These are phyloP conservation scores for Monodelphis domestica DNA, from an alignment of 2,797 vertebrate species.

Conservation along the genomic window DNA sequence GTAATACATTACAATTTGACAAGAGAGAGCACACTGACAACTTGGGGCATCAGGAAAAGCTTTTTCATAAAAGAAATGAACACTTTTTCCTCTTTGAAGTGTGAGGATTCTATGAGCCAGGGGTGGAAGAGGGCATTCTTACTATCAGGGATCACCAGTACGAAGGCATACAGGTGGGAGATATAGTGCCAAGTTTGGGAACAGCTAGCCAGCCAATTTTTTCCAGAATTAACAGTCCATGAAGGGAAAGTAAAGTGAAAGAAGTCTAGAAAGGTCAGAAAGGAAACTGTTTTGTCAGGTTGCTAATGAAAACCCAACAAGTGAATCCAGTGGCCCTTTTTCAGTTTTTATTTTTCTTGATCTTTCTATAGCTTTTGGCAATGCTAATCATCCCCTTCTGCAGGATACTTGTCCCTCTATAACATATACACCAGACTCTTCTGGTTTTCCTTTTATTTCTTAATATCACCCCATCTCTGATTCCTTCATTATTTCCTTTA, in stretches of 20 bases:
- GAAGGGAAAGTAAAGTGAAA: not conserved
- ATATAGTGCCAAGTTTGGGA: not conserved
- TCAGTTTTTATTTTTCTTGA: not conserved
- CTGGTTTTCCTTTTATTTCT: not conserved
- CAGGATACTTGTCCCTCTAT: not conserved
- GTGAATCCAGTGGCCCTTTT: not conserved
- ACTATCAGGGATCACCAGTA: too few relatives aligned
- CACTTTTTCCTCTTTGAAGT: not conserved
- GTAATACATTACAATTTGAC: not conserved
- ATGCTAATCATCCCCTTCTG: not conserved
- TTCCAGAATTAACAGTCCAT: not conserved
- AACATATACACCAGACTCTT: not conserved
- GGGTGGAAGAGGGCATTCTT: not conserved
- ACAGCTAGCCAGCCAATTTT: not conserved
- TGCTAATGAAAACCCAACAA: not conserved
- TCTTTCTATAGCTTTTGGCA: not conserved
- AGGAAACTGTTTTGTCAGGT: not conserved
- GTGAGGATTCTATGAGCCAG: not conserved
- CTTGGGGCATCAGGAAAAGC: not conserved
- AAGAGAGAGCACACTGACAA: not conserved
- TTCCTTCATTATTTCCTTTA: not conserved
- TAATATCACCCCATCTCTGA: not conserved
- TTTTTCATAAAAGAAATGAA: not conserved
- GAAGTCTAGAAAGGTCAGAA: not conserved
- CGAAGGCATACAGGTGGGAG: not conserved